Base-by-base conservation (phyloP, 1,140 invertebrate genomes). In the Penaeus chinensis region DNA sequence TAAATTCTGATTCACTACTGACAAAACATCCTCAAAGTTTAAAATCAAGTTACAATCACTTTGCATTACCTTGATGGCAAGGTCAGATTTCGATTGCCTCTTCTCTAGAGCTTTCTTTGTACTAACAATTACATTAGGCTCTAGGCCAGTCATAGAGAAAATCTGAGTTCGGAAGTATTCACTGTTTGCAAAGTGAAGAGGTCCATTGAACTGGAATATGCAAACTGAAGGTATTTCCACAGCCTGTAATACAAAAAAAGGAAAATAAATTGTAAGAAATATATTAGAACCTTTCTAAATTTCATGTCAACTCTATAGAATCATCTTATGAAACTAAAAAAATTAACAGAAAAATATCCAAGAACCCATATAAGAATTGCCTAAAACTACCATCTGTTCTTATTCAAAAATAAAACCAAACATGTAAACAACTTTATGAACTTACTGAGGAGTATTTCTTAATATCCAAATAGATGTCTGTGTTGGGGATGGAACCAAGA, bases 181-280 rank as follows among this genome's bases (percentile, higher is more conserved):
- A 84, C 94, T 94, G 32, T 94, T 95, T 7, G 95, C 95, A 92
- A 96, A 97, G 93, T 96, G 96, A 18, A 97, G 91, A 2, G 95
- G 94, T 2, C 96, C 96, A 89, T 94, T 94, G 92, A 96, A 96
- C 90, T 96, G 95, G 91, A 96, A 94, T 71, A 97, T 96, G 91
- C 95, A 96, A 20, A 96, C 93, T 2, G 94, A 94, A 8, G 94
- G 93, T 47, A 96, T 93, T 91, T 96, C 94, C 89, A 94, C 92
- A 0, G 94, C 95, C 95, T 96, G 90, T 65, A 92, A 92, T 66
- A 77, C 10, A 27, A 65, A 16, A 47, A 20, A 81, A 62, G 20
- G 65, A 65, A 13, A 82, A 66, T 19, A 69, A 42, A 10, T 22
- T 37, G 37, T 22, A 74, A 47, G 19, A 82, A 82, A 82, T 22